These are phyloP conservation scores for Lagopus muta DNA, from an alignment of 2,113 vertebrate species.

Conservation along the genomic window DNA sequence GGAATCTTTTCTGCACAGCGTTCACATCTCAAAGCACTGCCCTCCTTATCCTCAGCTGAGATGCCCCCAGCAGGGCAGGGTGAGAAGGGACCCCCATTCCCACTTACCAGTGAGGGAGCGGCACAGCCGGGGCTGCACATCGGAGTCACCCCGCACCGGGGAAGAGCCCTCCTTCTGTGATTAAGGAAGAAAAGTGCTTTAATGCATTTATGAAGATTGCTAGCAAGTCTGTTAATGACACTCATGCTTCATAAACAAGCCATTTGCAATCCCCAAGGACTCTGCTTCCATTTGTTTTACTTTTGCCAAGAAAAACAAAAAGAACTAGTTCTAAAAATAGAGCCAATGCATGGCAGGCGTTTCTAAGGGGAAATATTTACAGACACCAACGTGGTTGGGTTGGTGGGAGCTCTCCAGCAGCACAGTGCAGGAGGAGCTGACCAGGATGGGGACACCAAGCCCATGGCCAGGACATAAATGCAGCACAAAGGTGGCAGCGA, in stretches of 20 bases:
- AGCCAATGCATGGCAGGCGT: not conserved
- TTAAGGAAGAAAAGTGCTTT: conserved; percentile 2
- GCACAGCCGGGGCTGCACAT: not conserved
- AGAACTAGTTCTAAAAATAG: not conserved
- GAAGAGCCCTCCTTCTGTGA: conserved; percentile 49
- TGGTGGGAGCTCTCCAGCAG: not conserved
- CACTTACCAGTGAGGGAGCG: conserved; percentile 65
- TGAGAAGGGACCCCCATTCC: not conserved
- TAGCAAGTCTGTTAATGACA: not conserved
- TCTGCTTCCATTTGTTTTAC: not conserved
- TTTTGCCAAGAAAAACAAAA: not conserved
- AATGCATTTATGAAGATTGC: not conserved
- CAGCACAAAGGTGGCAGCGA: conserved; percentile 19
- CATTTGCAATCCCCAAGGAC: not conserved
- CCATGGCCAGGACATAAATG: not conserved
- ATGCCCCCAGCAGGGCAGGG: rapidly evolving
- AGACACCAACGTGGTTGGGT: rapidly evolving
- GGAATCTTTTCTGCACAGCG: not conserved
- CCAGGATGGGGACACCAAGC: not conserved
- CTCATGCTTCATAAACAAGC: not conserved
- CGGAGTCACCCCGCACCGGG: not conserved
- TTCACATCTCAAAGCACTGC: not conserved
- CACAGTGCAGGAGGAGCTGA: not conserved
- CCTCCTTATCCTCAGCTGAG: not conserved
- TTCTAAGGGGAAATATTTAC: not conserved